These are phyloP conservation scores for Manis javanica DNA, from an alignment of 2,797 vertebrate species.

Conservation along the genomic window DNA sequence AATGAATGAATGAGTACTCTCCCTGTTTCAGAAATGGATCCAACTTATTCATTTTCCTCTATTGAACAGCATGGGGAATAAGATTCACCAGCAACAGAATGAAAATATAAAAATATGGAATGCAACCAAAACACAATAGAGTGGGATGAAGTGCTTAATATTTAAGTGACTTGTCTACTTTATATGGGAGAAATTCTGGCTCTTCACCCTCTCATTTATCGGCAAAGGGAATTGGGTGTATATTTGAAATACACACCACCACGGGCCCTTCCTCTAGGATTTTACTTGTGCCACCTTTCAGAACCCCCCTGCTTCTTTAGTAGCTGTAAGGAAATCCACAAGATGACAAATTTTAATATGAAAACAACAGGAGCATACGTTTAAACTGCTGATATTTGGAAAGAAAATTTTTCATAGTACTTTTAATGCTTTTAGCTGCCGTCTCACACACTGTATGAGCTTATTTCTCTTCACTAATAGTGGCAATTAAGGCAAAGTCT, in stretches of 20 bases:
- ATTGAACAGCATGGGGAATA: background rate
- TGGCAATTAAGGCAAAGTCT: background rate
- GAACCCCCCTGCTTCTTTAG: background rate
- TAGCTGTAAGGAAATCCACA: background rate
- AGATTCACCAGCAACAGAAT: slow-evolving; percentile 30
- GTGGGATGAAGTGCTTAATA: background rate
- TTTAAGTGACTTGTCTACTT: background rate
- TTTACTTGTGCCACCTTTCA: background rate
- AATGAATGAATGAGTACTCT: background rate
- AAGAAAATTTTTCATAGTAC: background rate
- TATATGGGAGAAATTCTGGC: background rate
- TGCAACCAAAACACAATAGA: slow-evolving; percentile 37
- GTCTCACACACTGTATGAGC: background rate
- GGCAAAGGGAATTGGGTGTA: background rate
- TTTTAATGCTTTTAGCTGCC: background rate
- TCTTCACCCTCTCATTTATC: background rate
- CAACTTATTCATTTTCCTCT: background rate
- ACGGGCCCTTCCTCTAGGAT: background rate
- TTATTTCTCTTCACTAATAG: background rate
- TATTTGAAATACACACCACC: background rate
- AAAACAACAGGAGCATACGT: background rate
- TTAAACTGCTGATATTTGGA: background rate
- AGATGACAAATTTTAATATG: background rate
- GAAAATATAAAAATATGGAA: background rate
- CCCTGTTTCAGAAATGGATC: background rate